phyloP scores from a whole-genome alignment of 2,888 invertebrate genomes.

The Tortricodes alternella region DNA sequence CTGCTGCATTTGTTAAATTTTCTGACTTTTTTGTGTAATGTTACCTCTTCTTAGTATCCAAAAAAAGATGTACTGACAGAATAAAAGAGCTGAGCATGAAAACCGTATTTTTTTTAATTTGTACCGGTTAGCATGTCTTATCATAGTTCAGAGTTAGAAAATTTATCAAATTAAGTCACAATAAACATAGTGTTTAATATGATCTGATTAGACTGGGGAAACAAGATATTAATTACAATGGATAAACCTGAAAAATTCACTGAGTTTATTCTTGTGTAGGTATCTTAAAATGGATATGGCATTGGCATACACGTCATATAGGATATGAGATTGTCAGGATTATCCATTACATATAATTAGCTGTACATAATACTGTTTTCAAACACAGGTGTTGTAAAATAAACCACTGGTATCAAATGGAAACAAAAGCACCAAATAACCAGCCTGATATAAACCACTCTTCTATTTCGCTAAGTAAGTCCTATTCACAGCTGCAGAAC shows the following conservation, averaged over 20 bases:
- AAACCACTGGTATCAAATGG: neutral
- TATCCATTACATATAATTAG: slow-evolving; percentile 21
- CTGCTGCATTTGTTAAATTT: neutral
- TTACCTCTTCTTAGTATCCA: too few species aligned
- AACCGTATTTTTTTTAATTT: too few species aligned
- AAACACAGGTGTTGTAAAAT: slow-evolving; percentile 2
- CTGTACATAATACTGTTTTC: slow-evolving; percentile 13
- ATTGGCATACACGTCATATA: neutral
- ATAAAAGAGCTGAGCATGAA: too few species aligned
- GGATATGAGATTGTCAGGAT: neutral
- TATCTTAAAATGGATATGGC: neutral
- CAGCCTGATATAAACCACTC: slow-evolving; percentile 39
- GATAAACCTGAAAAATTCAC: slow-evolving; percentile 14
- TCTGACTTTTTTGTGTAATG: too few species aligned
- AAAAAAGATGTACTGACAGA: too few species aligned
- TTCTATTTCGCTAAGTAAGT: slow-evolving; percentile 60
- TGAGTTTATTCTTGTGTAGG: neutral
- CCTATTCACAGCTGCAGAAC: slow-evolving; percentile 77
- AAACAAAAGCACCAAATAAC: neutral
- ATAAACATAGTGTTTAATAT: neutral
- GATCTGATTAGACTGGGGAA: slow-evolving; percentile 8
- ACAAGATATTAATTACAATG: slow-evolving; percentile 18
- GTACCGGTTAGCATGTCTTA: neutral
- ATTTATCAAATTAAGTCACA: slow-evolving; percentile 14
- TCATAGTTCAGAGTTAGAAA: neutral